Evolutionary conservation across 2,888 invertebrate species (phyloP).

Genomic region (Eilema griseolum): DNA sequence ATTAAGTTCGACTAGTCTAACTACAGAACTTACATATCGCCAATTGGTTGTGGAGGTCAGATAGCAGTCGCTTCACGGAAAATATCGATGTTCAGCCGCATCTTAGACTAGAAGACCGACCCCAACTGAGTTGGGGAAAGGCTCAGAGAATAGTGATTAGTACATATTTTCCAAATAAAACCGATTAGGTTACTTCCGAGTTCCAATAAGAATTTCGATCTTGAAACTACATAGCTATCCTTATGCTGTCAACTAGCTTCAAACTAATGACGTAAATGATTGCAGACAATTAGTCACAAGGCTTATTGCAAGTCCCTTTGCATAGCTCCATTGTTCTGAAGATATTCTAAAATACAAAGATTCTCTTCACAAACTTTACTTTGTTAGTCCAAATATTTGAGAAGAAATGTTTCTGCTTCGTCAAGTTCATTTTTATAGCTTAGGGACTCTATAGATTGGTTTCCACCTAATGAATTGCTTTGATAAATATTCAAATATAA

Average conservation of each 20-base stretch:
- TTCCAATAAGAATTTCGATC: background rate
- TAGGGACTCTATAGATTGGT: background rate
- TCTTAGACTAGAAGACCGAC: too few species aligned
- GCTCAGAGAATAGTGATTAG: too few species aligned
- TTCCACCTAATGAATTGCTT: constrained; percentile 16
- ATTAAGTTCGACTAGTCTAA: too few species aligned
- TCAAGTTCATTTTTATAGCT: background rate
- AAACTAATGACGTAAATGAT: background rate
- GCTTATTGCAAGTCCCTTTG: constrained; percentile 1
- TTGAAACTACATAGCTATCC: background rate
- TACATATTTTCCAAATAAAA: background rate
- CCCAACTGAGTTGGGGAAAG: too few species aligned
- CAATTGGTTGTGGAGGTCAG: too few species aligned
- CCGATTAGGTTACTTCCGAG: background rate
- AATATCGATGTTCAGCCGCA: too few species aligned
- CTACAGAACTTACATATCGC: too few species aligned
- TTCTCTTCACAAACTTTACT: background rate
- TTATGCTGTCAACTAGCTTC: background rate
- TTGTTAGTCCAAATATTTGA: constrained; percentile 1
- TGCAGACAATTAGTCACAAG: background rate
- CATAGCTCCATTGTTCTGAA: background rate
- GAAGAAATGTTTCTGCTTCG: background rate
- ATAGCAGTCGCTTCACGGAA: too few species aligned
- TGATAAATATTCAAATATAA: constrained; percentile 33
- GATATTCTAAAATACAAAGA: background rate